A percentile compares a stretch with the other conserved stretches of the same genome.
phyloP scores from a whole-genome alignment of 2,113 vertebrate species.

The Chionis minor region DNA sequence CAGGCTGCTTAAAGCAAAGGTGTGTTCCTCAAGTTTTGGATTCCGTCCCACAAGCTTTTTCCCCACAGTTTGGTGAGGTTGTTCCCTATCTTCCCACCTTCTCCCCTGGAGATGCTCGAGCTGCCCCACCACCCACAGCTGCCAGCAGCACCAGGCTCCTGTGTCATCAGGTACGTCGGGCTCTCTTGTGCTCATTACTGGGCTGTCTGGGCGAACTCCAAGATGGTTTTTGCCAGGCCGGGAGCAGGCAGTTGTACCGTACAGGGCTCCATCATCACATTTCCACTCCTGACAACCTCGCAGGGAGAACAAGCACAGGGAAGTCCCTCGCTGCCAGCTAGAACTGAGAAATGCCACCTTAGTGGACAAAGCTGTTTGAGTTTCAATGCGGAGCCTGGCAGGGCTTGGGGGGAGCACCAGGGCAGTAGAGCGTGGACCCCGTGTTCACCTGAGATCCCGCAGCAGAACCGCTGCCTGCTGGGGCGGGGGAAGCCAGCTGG shows the following conservation, averaged over 20 bases:
- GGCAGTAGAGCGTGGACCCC: background rate
- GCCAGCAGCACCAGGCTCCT: background rate
- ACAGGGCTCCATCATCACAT: fast-evolving
- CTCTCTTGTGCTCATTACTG: background rate
- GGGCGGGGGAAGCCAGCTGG: background rate
- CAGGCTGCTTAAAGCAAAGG: background rate
- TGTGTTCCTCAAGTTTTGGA: background rate
- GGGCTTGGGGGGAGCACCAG: background rate
- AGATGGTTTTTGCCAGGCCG: background rate
- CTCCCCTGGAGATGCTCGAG: background rate
- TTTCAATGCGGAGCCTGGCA: background rate
- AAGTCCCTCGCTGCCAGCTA: background rate
- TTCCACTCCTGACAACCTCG: background rate
- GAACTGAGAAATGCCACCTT: background rate
- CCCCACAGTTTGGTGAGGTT: background rate
- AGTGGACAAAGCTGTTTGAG: background rate
- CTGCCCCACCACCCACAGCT: background rate
- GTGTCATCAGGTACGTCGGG: fast-evolving
- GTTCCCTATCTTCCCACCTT: background rate
- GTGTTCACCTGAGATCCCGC: fast-evolving
- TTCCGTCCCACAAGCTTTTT: background rate
- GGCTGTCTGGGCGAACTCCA: background rate
- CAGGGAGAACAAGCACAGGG: background rate
- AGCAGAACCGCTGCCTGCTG: background rate
- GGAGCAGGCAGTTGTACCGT: background rate